Evolutionary conservation across 2,113 vertebrate species (phyloP).

Genomic region (Todiramphus saurophagus): DNA sequence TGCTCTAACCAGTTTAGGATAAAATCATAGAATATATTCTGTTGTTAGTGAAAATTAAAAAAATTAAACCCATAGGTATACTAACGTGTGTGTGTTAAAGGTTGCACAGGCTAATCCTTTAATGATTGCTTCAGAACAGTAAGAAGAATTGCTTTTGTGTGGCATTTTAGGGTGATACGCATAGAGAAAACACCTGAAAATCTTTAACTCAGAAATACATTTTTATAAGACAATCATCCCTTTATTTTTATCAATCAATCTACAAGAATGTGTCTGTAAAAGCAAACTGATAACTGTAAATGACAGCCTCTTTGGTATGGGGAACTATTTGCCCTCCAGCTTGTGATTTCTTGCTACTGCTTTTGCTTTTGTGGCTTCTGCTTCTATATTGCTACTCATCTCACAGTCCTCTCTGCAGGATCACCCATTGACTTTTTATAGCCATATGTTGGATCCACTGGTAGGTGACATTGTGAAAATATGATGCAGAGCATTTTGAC

Average conservation of each 20-base stretch:
- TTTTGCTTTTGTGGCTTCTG: background rate
- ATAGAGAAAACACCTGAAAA: background rate
- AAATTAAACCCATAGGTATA: background rate
- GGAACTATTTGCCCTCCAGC: background rate
- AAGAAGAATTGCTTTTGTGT: background rate
- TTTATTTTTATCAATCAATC: background rate
- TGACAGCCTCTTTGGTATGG: background rate
- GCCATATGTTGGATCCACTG: slow-evolving; percentile 35
- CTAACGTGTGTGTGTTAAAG: background rate
- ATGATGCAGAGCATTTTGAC: slow-evolving; percentile 15
- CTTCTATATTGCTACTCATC: background rate
- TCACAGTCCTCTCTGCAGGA: slow-evolving; percentile 29
- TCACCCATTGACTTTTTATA: slow-evolving; percentile 40
- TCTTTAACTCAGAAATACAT: background rate
- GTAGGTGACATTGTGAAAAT: slow-evolving; percentile 23
- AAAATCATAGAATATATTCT: background rate
- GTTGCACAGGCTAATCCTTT: background rate
- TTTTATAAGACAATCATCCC: background rate
- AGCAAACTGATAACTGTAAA: background rate
- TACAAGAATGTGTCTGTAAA: background rate
- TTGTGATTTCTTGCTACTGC: background rate
- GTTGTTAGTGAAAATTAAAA: background rate
- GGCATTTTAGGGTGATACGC: background rate
- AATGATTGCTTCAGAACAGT: background rate
- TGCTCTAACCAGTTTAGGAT: background rate